phyloP scores from a whole-genome alignment of 2,113 vertebrate species.

The Daphoenositta chrysoptera region DNA sequence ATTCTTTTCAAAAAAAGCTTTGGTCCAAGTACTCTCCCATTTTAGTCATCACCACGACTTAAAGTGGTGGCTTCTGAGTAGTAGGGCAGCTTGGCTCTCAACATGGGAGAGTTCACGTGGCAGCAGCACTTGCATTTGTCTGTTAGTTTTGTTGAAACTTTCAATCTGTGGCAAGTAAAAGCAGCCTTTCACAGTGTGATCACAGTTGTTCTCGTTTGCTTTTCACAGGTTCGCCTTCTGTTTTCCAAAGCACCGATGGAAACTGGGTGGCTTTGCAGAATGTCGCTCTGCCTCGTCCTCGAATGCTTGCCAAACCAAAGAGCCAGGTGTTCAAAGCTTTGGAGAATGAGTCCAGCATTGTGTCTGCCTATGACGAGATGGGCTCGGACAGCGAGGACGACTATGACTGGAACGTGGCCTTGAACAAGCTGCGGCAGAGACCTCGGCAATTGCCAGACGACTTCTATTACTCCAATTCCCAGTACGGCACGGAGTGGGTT shows the following conservation, averaged over 20 bases:
- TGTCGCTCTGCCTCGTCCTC: constrained; percentile 70
- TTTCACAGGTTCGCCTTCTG: constrained; percentile 64
- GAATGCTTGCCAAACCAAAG: constrained; percentile 84
- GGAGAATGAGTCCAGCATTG: constrained; percentile 81
- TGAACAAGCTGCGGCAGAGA: constrained; percentile 65
- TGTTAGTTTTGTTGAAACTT: background rate
- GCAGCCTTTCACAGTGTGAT: background rate
- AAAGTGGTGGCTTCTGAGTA: background rate
- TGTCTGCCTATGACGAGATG: constrained; percentile 88
- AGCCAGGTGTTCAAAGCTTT: constrained; percentile 81
- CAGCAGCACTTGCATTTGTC: background rate
- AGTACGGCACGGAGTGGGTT: constrained; percentile 76
- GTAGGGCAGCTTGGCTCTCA: background rate
- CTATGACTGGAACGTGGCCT: constrained; percentile 73
- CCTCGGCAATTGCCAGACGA: constrained; percentile 71
- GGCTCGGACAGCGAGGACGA: constrained; percentile 83
- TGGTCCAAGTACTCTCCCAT: background rate
- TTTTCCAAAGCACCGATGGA: constrained; percentile 88
- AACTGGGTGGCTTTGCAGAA: constrained; percentile 93
- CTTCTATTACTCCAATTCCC: constrained; percentile 76
- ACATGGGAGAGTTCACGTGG: background rate
- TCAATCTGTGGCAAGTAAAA: background rate
- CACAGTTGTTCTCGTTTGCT: background rate
- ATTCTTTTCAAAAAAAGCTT: background rate
- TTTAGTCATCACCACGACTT: background rate